Conservation (phyloP, 2,113 vertebrate genomes). For the Sinocyclocheilus grahami region DNA sequence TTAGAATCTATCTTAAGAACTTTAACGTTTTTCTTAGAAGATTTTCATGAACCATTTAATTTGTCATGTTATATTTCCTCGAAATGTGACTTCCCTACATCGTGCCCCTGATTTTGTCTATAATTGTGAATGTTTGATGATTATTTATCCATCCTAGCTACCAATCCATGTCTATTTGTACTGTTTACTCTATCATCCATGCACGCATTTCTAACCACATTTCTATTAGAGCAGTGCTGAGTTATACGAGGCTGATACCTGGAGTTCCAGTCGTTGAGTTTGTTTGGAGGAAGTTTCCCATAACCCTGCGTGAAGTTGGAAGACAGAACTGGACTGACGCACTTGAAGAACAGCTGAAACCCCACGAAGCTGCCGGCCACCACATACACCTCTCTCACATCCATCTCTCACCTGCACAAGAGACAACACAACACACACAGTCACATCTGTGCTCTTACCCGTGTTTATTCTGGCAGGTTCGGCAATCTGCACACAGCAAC, state of each 20-base stretch:
- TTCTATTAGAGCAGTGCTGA: not conserved
- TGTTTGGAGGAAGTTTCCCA: slow-evolving; percentile 64
- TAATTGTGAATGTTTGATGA: not conserved
- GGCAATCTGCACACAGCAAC: not conserved
- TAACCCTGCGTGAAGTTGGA: slow-evolving; percentile 66
- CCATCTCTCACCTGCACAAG: slow-evolving; percentile 77
- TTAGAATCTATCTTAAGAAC: no score
- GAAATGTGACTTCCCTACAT: not conserved
- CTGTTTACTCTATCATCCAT: not conserved
- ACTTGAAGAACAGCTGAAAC: slow-evolving; percentile 78
- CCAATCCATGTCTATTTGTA: not conserved
- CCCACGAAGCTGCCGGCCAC: slow-evolving; percentile 76
- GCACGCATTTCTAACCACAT: not conserved
- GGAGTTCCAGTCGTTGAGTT: slow-evolving; percentile 82
- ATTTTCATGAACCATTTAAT: no score
- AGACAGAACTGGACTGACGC: slow-evolving; percentile 74
- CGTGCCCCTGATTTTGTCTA: not conserved
- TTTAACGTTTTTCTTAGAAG: no score
- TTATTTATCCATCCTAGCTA: not conserved
- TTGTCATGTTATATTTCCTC: not conserved
- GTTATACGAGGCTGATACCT: slow-evolving; percentile 64
- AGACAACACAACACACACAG: slow-evolving; percentile 5
- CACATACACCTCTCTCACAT: slow-evolving; percentile 79
- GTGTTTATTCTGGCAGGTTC: no score
- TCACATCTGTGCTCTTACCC: not conserved